Percentiles rank a stretch among this genome's conserved stretches.
Evolutionary conservation across 2,797 vertebrate species (phyloP).

Genomic region (Bucorvus abyssinicus): DNA sequence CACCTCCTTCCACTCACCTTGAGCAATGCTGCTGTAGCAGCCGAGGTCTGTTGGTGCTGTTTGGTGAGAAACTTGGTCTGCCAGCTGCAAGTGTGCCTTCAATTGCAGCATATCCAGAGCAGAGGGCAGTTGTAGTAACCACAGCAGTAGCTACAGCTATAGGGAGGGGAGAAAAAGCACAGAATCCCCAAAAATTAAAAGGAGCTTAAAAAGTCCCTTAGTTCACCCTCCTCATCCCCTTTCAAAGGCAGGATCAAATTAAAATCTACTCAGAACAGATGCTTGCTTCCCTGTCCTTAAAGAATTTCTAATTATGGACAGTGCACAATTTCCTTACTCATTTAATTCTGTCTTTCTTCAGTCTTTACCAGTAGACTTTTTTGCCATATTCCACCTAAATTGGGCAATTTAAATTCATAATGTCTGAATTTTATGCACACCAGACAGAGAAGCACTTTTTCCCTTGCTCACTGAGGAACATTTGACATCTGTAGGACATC

Average conservation of each 20-base stretch:
- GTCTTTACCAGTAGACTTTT: background rate
- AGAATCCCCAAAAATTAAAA: background rate
- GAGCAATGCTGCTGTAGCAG: accelerated
- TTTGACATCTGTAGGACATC: background rate
- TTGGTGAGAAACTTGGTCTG: background rate
- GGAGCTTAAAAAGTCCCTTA: background rate
- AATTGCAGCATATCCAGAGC: accelerated
- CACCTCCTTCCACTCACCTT: background rate
- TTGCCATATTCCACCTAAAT: background rate
- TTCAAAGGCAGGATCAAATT: background rate
- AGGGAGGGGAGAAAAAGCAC: accelerated
- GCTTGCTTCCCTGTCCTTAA: background rate
- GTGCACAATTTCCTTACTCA: background rate
- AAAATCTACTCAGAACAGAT: background rate
- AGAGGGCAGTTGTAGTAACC: background rate
- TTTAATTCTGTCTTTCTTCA: background rate
- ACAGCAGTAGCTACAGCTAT: background rate
- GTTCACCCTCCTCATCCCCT: background rate
- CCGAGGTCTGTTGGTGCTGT: background rate
- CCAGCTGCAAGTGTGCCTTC: background rate
- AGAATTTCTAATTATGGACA: background rate
- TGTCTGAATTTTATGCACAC: background rate
- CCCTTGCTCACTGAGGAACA: background rate
- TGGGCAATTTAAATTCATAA: background rate
- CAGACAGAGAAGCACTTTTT: background rate